Evolutionary conservation across 92 coral and sea anemone genomes (phyloP).

Genomic region (Siderastrea radians): DNA sequence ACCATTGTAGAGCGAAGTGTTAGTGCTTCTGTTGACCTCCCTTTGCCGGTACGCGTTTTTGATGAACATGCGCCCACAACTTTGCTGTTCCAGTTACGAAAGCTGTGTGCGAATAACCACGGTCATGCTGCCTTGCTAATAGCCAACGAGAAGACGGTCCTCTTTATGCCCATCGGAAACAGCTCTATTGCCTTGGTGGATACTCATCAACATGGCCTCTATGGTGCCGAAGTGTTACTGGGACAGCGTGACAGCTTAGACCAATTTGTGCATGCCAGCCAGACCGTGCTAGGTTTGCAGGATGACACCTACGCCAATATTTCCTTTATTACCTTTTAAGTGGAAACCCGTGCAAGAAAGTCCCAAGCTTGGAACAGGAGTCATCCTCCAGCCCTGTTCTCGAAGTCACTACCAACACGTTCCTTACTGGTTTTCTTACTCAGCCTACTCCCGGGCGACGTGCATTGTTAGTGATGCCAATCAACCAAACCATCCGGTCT

Average conservation of each 20-base stretch:
- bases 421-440: too few species aligned
- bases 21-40: slow-evolving; percentile 22
- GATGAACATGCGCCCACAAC: slow-evolving; percentile 46
- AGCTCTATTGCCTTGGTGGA: slow-evolving; percentile 44
- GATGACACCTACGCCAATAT: slow-evolving; percentile 36
- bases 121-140: slow-evolving; percentile 21
- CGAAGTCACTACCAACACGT: too few species aligned
- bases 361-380: too few species aligned
- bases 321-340: slow-evolving; percentile 27
- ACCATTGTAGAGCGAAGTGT: slow-evolving; percentile 29
- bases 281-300: slow-evolving; percentile 45
- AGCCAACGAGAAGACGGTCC: slow-evolving; percentile 56
- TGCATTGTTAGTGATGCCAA: too few species aligned
- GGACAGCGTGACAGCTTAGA: slow-evolving; percentile 19
- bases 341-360: too few species aligned
- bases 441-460: too few species aligned
- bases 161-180: slow-evolving; percentile 25
- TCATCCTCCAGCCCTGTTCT: too few species aligned
- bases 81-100: slow-evolving; percentile 13
- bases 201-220: slow-evolving; percentile 48
- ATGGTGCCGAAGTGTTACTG: slow-evolving; percentile 52
- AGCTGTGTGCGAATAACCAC: slow-evolving; percentile 10
- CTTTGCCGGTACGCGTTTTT: slow-evolving; percentile 39
- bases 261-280: slow-evolving; percentile 42
- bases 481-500: too few species aligned